Base-by-base conservation (phyloP, 92 coral and sea anemone genomes). In the Epizoanthus scotinus region DNA sequence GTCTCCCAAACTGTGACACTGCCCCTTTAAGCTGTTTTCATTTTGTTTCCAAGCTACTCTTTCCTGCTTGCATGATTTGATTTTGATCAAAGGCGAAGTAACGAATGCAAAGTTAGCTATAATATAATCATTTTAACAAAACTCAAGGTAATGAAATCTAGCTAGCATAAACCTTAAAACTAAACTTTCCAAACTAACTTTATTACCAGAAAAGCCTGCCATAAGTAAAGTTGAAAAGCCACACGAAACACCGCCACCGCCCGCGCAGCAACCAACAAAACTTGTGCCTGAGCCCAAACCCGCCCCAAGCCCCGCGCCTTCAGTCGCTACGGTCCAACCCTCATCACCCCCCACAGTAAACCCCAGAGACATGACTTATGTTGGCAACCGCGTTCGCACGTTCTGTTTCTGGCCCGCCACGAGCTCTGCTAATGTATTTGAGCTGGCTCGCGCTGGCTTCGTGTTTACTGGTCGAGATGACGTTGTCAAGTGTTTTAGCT, bases 371-470 rank as follows among this genome's bases (percentile, higher is more conserved):
- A 64, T 85, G 86, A 77, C 91, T 38, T 19, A 61, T 13, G 64
- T 88, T 38, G 94, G 97, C 63, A 88, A 86, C 72, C 94, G 99
- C 22, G 93, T 96, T 67, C 91, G 94, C 15, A 86, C 99, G 2
- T 96, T 91, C 84, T 86, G 82, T 84, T 90, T 82, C 78, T 96
- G 99, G 99, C 98, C 99, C 6, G 90, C 99, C 10, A 96, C 99
- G 18, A 89, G 91, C 70, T 94, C 99, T 7, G 99, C 94, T 28
- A 96, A 96, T 75, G 98, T 96, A 40, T 96, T 96, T 68, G 94
- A 94, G 63, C 90, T 96, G 74, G 99, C 99, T 52, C 89, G 99
- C 50, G 99, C 99, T 9, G 99, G 99, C 24, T 96, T 96, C 80
- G 79, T 87, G 24, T 96, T 94, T 67, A 91, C 99, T 25, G 99